These are phyloP conservation scores for Champsocephalus gunnari DNA, from an alignment of 2,797 vertebrate genomes.

Conservation along the genomic window DNA sequence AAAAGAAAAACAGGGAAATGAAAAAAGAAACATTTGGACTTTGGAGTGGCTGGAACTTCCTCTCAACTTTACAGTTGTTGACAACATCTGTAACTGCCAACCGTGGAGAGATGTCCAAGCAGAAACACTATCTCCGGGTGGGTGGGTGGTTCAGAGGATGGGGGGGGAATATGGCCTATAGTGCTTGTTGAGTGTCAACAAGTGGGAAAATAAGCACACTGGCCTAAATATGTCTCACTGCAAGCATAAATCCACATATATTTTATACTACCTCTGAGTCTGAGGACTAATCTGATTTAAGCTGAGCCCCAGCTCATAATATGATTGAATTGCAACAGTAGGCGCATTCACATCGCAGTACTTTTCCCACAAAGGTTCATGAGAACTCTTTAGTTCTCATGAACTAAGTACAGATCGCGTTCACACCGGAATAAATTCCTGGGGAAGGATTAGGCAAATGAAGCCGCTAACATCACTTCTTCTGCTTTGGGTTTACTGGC, in stretches of 20 bases:
- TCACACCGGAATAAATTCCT: too few species aligned
- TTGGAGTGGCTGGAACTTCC: conserved; percentile 81
- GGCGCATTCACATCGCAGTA: too few species aligned
- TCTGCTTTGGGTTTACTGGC: too few species aligned
- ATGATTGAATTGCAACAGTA: conserved; percentile 27
- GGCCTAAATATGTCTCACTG: conserved; percentile 47
- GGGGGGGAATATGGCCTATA: conserved; percentile 22
- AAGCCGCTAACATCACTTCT: too few species aligned
- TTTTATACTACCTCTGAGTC: conserved; percentile 53
- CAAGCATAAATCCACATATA: conserved; percentile 38
- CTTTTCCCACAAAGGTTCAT: too few species aligned
- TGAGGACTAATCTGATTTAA: conserved; percentile 33
- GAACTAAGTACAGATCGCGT: too few species aligned
- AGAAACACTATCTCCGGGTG: conserved; percentile 71
- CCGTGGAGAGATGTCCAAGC: conserved; percentile 81
- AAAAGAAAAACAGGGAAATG: conserved; percentile 67
- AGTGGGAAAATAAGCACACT: conserved; percentile 47
- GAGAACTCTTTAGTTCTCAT: too few species aligned
- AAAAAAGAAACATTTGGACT: conserved; percentile 79
- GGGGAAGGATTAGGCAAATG: too few species aligned
- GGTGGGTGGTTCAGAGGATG: conserved; percentile 46
- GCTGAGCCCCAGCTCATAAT: conserved; percentile 20
- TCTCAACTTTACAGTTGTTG: conserved; percentile 77
- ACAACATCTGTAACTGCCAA: conserved; percentile 83
- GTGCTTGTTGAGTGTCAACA: conserved; percentile 44